Evolutionary conservation across 2,113 vertebrate genomes (phyloP), one percentile per base, ranked within the genome.

Genomic region (Elaphurus davidianus): DNA sequence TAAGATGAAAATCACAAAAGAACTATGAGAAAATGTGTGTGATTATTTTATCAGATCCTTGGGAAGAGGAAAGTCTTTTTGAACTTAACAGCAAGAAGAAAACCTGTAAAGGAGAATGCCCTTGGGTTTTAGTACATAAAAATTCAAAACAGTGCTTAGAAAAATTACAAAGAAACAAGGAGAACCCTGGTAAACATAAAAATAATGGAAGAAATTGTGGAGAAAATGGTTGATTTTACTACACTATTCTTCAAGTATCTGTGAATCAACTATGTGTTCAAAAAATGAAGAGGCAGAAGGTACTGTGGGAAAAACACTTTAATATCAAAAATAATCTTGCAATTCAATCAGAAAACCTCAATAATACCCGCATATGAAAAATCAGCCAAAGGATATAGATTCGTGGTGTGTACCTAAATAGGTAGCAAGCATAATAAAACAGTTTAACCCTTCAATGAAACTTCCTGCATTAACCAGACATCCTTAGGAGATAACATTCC

Each of bases 141-240:
- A 92, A 87, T 83, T 55, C 74, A 92, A 92, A 95, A 55, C 8
- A 15, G 43, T 55, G 36, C 57, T 97, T 89, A 76, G 60, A 59
- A 98, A 98, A 96, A 55, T 95, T 86, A 86, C 30, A 78, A 83
- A 55, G 45, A 50, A 93, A 88, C 30, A 83, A 78, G 89, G 55
- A 96, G 59, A 97, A 74, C 13, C 10, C 43, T 78, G 67, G 60
- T 91, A 87, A 60, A 89, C 62, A 87, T 83, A 95, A 90, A 67
- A 96, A 82, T 91, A 85, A 91, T 82, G 54, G 71, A 94, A 71
- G 88, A 87, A 83, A 55, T 87, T 47, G 67, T 27, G 55, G 76
- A 93, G 60, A n/a, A 76, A 94, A 94, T 81, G 27, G 52, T 40
- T 79, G 90, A 89, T 62, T 87, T 96, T 92, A n/a, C 30, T 94